A percentile compares a stretch with the other conserved stretches of the same genome.
phyloP scores from a whole-genome alignment of 1,140 invertebrate species.

The Drosophila sp. region DNA sequence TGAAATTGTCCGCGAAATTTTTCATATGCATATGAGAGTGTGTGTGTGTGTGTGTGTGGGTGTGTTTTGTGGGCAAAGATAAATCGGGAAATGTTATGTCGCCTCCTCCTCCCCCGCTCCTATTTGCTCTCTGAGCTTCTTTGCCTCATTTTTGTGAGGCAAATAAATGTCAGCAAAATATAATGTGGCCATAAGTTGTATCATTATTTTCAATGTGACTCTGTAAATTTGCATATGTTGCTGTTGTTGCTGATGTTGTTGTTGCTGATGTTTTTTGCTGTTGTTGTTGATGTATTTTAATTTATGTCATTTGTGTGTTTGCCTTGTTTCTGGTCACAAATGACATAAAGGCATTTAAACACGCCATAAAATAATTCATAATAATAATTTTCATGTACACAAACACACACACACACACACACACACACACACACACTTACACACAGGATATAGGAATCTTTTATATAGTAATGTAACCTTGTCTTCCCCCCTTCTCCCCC shows the following conservation, averaged over 20 bases:
- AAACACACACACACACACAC: conserved; percentile 24
- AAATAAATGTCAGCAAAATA: conserved; percentile 63
- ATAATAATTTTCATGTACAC: conserved; percentile 56
- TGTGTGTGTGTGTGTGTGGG: neutral
- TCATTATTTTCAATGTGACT: conserved; percentile 52
- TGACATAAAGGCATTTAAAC: conserved; percentile 72
- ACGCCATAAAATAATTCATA: conserved; percentile 76
- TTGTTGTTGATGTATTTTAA: conserved; percentile 37
- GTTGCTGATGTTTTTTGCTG: conserved; percentile 6
- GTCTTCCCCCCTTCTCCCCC: too few species aligned
- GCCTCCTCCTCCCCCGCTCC: neutral
- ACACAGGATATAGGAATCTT: conserved; percentile 41
- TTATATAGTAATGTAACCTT: conserved; percentile 5
- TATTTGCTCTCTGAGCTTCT: conserved; percentile 1
- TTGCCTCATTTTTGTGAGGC: conserved; percentile 24
- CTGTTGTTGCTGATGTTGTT: conserved; percentile 15
- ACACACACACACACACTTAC: conserved; percentile 22
- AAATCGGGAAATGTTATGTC: conserved; percentile 48
- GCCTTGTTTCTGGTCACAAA: conserved; percentile 56
- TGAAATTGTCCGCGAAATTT: conserved; percentile 19
- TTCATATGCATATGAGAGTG: conserved; percentile 12
- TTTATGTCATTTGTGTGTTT: conserved; percentile 62
- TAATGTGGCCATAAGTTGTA: conserved; percentile 62
- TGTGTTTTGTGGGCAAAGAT: conserved; percentile 16
- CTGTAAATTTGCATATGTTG: conserved; percentile 39